phyloP scores from a whole-genome alignment of 2,797 vertebrate species.

The Pangasius sanitwongsei region DNA sequence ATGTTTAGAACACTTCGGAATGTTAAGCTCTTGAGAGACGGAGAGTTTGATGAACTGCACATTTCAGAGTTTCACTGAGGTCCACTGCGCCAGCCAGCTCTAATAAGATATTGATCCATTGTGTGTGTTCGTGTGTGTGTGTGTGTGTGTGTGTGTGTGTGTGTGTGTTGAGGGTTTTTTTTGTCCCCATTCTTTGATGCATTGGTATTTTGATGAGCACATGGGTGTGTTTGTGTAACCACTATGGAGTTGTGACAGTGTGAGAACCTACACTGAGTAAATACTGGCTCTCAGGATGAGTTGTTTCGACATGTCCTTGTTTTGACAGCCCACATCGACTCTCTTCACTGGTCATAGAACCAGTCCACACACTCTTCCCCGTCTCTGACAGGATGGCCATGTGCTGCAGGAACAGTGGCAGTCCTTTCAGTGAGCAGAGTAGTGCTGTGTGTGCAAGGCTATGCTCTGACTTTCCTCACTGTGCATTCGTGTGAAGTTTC shows the following conservation, averaged over 20 bases:
- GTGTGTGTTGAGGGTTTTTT: slow-evolving; percentile 14
- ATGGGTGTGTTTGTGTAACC: slow-evolving; percentile 14
- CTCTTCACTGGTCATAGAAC: background rate
- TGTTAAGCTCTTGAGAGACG: slow-evolving; percentile 32
- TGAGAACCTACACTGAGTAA: slow-evolving; percentile 38
- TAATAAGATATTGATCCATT: slow-evolving; percentile 42
- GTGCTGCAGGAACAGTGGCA: background rate
- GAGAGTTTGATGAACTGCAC: slow-evolving; percentile 40
- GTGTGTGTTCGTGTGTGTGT: background rate
- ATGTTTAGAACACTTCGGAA: slow-evolving; percentile 41
- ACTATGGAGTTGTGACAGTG: slow-evolving; percentile 14
- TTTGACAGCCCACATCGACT: slow-evolving; percentile 7
- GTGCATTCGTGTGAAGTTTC: background rate
- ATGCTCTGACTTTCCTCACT: background rate
- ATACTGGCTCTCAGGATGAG: background rate
- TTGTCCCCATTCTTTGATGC: background rate
- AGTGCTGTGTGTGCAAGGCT: background rate
- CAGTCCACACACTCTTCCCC: background rate
- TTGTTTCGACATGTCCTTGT: slow-evolving; percentile 1
- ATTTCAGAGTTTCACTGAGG: slow-evolving; percentile 24
- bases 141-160: background rate
- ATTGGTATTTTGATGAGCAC: background rate
- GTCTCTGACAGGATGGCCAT: background rate
- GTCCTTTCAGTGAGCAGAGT: background rate
- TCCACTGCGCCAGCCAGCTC: slow-evolving; percentile 23